Conservation (phyloP, 2,888 invertebrate genomes). For the Amiota communis region DNA sequence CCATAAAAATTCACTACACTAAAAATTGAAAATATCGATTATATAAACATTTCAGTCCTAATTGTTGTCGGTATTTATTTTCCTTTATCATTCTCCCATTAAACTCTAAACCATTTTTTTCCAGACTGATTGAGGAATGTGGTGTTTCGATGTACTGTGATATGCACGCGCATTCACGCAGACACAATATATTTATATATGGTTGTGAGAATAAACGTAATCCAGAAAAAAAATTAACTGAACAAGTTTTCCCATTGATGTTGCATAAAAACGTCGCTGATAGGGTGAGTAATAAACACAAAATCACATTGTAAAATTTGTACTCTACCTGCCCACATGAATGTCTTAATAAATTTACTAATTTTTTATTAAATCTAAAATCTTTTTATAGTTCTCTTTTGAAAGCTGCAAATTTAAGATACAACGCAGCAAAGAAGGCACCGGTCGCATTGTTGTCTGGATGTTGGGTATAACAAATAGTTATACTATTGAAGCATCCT, state of each 20-base stretch:
- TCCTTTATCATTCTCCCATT: background rate
- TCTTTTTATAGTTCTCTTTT: conserved; percentile 83
- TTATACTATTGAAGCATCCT: conserved; percentile 96
- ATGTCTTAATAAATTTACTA: conserved; percentile 11
- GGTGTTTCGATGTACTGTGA: conserved; percentile 94
- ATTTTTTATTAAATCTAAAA: background rate
- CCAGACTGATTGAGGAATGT: conserved; percentile 89
- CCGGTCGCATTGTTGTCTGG: conserved; percentile 95
- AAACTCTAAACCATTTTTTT: background rate
- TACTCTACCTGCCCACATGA: background rate
- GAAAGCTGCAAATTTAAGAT: conserved; percentile 95
- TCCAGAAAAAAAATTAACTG: conserved; percentile 85
- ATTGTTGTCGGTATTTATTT: background rate
- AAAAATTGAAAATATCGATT: too few relatives aligned
- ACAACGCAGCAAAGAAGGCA: conserved; percentile 94
- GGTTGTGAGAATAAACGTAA: conserved; percentile 92
- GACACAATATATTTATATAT: conserved; percentile 96
- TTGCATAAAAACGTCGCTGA: conserved; percentile 92
- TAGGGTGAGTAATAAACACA: conserved; percentile 76
- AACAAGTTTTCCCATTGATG: conserved; percentile 96
- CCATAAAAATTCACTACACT: too few relatives aligned
- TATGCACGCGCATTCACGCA: conserved; percentile 94
- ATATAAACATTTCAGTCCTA: background rate
- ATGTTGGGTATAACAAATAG: conserved; percentile 95
- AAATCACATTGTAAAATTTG: background rate